These are phyloP conservation scores for Chaetodon trifasciatus DNA, from an alignment of 2,797 vertebrate genomes.

Conservation along the genomic window DNA sequence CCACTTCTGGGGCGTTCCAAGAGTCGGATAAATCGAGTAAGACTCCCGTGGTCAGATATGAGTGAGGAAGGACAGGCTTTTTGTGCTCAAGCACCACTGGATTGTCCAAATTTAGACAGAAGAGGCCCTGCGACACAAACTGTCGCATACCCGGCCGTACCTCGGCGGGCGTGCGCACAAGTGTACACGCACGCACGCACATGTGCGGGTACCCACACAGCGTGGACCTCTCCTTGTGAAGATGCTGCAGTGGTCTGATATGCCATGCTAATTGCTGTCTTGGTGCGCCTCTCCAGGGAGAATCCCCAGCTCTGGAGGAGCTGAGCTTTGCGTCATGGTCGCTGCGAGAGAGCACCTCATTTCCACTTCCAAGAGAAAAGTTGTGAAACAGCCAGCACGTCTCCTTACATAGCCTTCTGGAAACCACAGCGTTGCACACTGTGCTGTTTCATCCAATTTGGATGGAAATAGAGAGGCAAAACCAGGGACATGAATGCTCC, in stretches of 20 bases:
- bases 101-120: constrained; percentile 37
- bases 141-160: neutral
- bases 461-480: constrained; percentile 66
- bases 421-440: constrained; percentile 65
- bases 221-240: constrained; percentile 68
- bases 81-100: constrained; percentile 28
- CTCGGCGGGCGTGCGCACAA: neutral
- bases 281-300: constrained; percentile 79
- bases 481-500: constrained; percentile 47
- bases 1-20: constrained; percentile 17
- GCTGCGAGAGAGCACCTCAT: constrained; percentile 79
- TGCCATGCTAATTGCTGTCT: constrained; percentile 84
- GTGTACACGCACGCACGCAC: neutral
- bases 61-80: constrained; percentile 14
- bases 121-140: constrained; percentile 19
- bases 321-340: constrained; percentile 74
- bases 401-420: constrained; percentile 64
- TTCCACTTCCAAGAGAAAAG: constrained; percentile 84
- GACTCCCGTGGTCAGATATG: constrained; percentile 24
- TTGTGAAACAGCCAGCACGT: constrained; percentile 72
- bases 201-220: constrained; percentile 38
- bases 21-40: constrained; percentile 24
- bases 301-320: constrained; percentile 72
- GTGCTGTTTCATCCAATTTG: constrained; percentile 79
- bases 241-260: constrained; percentile 74